These are phyloP conservation scores for Chinchilla lanigera DNA, from an alignment of 2,113 vertebrate species.

Conservation along the genomic window DNA sequence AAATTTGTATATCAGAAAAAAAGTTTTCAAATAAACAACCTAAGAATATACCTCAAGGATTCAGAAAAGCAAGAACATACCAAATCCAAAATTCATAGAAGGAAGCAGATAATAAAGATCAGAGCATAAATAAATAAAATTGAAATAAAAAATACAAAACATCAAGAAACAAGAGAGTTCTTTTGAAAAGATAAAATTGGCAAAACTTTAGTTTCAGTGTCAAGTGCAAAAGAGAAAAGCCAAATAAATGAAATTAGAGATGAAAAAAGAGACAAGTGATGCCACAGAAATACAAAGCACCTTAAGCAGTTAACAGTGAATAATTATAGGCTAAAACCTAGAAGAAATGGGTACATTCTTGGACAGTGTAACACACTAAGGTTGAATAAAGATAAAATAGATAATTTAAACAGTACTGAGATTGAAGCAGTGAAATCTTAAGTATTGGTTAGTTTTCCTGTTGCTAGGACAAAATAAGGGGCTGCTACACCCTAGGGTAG, in stretches of 20 bases:
- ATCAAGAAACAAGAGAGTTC: not conserved
- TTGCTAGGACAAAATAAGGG: not conserved
- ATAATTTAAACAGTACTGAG: not conserved
- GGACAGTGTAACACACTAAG: not conserved
- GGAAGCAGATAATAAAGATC: not conserved
- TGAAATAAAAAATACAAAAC: not conserved
- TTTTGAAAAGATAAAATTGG: not conserved
- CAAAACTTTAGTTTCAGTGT: not conserved
- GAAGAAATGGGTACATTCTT: not conserved
- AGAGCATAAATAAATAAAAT: not conserved
- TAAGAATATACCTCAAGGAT: not conserved
- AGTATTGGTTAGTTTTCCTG: not conserved
- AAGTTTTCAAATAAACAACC: not conserved
- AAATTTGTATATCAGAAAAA: not conserved
- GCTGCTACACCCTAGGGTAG: not conserved
- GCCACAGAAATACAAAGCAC: not conserved
- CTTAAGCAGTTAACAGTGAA: not conserved
- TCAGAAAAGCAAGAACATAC: not conserved
- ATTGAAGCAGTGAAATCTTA: not conserved
- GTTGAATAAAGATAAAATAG: too few relatives aligned
- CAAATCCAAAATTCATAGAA: not conserved
- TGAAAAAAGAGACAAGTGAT: not conserved
- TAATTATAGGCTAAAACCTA: not conserved
- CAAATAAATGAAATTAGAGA: not conserved
- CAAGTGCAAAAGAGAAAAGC: not conserved